These are phyloP conservation scores for Marasmarcha lunaedactyla DNA, from an alignment of 2,888 invertebrate genomes.

Conservation along the genomic window DNA sequence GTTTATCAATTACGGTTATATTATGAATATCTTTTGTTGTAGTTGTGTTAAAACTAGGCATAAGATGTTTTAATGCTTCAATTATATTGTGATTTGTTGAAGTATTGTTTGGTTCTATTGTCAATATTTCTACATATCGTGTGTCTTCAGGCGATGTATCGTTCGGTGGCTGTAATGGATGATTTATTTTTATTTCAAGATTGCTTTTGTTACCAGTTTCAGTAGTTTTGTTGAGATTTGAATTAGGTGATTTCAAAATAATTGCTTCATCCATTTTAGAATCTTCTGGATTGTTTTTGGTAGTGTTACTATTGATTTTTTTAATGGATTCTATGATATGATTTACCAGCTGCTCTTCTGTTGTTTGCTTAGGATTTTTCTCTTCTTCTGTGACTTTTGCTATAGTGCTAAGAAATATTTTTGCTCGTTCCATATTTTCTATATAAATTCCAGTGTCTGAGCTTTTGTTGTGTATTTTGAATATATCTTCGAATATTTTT, in stretches of 20 bases:
- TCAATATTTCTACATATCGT: conserved; percentile 48
- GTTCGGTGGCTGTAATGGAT: too few species aligned
- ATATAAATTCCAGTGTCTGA: conserved; percentile 21
- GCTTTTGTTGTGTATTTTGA: conserved; percentile 42
- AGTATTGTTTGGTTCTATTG: conserved; percentile 51
- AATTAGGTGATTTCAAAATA: conserved; percentile 29
- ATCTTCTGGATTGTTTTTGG: conserved; percentile 25
- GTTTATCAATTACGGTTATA: conserved; percentile 53
- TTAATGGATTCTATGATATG: conserved; percentile 57
- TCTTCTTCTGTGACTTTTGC: conserved; percentile 50
- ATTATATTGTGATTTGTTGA: conserved; percentile 38
- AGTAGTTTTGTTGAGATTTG: conserved; percentile 16
- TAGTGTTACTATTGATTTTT: conserved; percentile 48
- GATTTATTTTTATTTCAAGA: conserved; percentile 15
- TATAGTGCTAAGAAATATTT: conserved; percentile 66
- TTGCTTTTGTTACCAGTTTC: conserved; percentile 13
- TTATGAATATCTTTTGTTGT: conserved; percentile 52
- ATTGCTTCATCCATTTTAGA: conserved; percentile 48
- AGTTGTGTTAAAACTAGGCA: conserved; percentile 54
- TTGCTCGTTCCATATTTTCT: conserved; percentile 61
- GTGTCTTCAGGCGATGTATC: conserved; percentile 24
- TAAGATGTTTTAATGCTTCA: conserved; percentile 53
- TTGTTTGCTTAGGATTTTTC: conserved; percentile 27
- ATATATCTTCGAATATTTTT: conserved; percentile 56
- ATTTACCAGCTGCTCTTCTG: conserved; percentile 47